These are phyloP conservation scores for Cheilosia urbana DNA, from an alignment of 2,888 invertebrate genomes.

Conservation along the genomic window DNA sequence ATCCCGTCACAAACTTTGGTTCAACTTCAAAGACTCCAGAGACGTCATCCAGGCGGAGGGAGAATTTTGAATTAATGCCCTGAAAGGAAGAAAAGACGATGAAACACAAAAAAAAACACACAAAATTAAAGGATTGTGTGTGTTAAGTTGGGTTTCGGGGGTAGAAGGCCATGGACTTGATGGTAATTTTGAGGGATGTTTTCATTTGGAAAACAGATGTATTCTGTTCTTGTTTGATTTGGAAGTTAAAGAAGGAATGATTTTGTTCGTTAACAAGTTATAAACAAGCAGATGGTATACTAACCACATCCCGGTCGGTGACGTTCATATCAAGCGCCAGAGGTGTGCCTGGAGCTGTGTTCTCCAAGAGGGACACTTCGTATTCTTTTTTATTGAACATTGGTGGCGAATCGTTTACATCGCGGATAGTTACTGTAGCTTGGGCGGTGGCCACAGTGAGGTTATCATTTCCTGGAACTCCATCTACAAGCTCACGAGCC, in stretches of 20 bases:
- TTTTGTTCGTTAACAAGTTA: slow-evolving; percentile 48
- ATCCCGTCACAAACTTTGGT: slow-evolving; percentile 91
- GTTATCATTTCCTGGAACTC: slow-evolving; percentile 87
- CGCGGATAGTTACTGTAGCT: slow-evolving; percentile 92
- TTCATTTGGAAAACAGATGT: slow-evolving; percentile 70
- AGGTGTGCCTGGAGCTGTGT: slow-evolving; percentile 91
- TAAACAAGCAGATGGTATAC: slow-evolving; percentile 49
- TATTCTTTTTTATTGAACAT: slow-evolving; percentile 93
- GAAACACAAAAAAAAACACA: slow-evolving; percentile 67
- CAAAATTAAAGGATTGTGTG: slow-evolving; percentile 41
- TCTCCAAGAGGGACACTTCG: slow-evolving; percentile 91
- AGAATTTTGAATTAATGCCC: slow-evolving; percentile 94
- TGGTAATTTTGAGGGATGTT: slow-evolving; percentile 61
- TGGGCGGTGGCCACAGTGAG: slow-evolving; percentile 89
- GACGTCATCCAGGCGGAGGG: slow-evolving; percentile 90
- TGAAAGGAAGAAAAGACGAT: slow-evolving; percentile 81
- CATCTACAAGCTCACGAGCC: slow-evolving; percentile 92
- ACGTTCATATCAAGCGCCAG: slow-evolving; percentile 94
- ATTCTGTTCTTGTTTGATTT: slow-evolving; percentile 57
- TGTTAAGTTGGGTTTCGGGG: background rate
- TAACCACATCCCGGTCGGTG: slow-evolving; percentile 92
- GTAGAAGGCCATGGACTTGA: slow-evolving; percentile 22
- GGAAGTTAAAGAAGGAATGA: slow-evolving; percentile 40
- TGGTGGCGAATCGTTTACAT: slow-evolving; percentile 95
- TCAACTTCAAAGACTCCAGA: slow-evolving; percentile 93